phyloP scores from a whole-genome alignment of 2,888 invertebrate genomes.

The Sinohyriopsis cumingii region DNA sequence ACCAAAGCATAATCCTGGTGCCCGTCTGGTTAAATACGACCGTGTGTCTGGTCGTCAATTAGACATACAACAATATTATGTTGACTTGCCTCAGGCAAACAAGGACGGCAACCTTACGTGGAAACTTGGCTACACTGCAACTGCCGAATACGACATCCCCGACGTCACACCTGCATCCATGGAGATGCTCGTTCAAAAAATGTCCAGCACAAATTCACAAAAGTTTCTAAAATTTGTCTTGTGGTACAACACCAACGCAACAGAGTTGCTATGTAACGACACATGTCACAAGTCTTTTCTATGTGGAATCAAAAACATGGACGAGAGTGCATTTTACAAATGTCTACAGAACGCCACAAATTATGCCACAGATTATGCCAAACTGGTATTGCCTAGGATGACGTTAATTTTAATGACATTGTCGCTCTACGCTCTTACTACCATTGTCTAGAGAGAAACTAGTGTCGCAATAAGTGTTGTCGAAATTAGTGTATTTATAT shows the following conservation, averaged over 20 bases:
- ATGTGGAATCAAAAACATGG: constrained; percentile 20
- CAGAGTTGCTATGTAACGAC: constrained; percentile 12
- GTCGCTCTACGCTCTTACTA: too few species aligned
- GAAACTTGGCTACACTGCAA: constrained; percentile 88
- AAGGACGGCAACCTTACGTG: constrained; percentile 81
- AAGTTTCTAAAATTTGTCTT: constrained; percentile 30
- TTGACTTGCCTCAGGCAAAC: constrained; percentile 82
- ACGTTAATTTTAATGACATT: too few species aligned
- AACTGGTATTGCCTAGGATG: too few species aligned
- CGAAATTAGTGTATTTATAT: too few species aligned
- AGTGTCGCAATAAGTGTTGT: too few species aligned
- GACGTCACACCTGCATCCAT: constrained; percentile 85
- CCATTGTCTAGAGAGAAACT: too few species aligned
- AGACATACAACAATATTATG: constrained; percentile 91
- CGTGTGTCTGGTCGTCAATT: constrained; percentile 80
- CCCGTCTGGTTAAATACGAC: constrained; percentile 91
- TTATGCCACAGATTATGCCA: too few species aligned
- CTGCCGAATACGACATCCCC: constrained; percentile 82
- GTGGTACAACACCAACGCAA: constrained; percentile 25
- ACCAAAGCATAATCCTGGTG: constrained; percentile 84
- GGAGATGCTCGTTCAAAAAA: constrained; percentile 77
- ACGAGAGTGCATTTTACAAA: too few species aligned
- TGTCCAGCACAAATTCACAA: constrained; percentile 9
- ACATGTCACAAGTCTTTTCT: constrained; percentile 19
- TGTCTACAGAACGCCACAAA: too few species aligned